Conservation (phyloP, 2,113 vertebrate genomes). For the Pan paniscus region DNA sequence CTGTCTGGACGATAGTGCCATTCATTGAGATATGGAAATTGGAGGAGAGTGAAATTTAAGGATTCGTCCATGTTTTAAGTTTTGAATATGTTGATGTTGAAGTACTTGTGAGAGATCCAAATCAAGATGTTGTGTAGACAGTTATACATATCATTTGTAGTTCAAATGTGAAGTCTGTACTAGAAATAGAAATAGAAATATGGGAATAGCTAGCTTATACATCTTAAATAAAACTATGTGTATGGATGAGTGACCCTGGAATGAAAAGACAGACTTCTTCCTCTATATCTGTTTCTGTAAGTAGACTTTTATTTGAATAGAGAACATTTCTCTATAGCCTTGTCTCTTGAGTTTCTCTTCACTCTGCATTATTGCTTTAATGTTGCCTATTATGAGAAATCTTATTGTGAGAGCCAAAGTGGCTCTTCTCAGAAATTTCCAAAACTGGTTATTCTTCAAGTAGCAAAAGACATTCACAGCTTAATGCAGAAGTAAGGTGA, state of each 20-base stretch:
- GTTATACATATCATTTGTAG: background rate
- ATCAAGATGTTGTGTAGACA: background rate
- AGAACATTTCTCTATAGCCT: background rate
- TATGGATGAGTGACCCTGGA: background rate
- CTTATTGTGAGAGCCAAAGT: background rate
- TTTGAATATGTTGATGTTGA: background rate
- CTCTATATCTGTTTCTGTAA: background rate
- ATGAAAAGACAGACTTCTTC: background rate
- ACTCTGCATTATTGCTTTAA: background rate
- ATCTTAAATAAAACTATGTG: background rate
- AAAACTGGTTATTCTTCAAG: background rate
- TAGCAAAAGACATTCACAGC: background rate
- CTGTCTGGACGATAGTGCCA: background rate
- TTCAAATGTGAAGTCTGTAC: background rate
- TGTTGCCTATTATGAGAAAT: background rate
- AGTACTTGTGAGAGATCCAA: background rate
- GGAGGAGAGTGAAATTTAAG: background rate
- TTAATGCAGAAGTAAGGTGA: background rate
- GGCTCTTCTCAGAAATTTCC: background rate
- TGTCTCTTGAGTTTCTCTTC: background rate
- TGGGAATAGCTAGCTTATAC: background rate
- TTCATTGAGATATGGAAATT: background rate
- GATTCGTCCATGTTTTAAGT: background rate
- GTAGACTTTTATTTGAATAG: background rate
- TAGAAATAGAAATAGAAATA: slow-evolving; percentile 22